Conservation (phyloP, 2,113 vertebrate genomes). For the Malaclemys terrapin region DNA sequence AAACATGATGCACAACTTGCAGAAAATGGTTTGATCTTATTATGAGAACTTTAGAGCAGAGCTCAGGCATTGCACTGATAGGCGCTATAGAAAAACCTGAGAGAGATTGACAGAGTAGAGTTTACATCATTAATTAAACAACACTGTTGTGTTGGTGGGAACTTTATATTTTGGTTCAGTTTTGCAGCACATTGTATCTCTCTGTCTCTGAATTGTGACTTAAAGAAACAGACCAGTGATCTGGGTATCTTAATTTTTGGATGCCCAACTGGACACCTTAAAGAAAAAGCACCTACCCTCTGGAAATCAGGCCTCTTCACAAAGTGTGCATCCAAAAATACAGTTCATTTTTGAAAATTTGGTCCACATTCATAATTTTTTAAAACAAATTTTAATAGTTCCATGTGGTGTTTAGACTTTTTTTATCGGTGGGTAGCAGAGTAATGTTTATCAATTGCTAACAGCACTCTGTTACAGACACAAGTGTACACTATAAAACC, state of each 20-base stretch:
- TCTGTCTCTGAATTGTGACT: background rate
- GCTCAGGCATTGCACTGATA: slow-evolving; percentile 18
- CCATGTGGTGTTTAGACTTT: background rate
- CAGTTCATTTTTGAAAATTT: background rate
- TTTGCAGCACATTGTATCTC: background rate
- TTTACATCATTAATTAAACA: slow-evolving; percentile 50
- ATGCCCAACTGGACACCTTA: background rate
- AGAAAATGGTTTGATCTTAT: slow-evolving; percentile 23
- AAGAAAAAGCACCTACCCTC: background rate
- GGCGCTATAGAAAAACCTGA: slow-evolving; percentile 27
- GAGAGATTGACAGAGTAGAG: background rate
- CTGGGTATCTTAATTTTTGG: background rate
- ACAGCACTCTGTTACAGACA: background rate
- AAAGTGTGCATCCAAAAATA: slow-evolving; percentile 1
- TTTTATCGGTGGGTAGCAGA: background rate
- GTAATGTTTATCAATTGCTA: background rate
- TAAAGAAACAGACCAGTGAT: background rate
- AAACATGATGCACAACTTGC: slow-evolving; percentile 16
- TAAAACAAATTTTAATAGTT: background rate
- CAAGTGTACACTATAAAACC: background rate
- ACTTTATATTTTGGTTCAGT: slow-evolving; percentile 45
- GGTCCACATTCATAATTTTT: background rate
- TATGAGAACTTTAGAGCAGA: slow-evolving; percentile 17
- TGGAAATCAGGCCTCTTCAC: slow-evolving; percentile 13
- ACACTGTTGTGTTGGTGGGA: slow-evolving; percentile 16